Evolutionary conservation across 2,888 invertebrate species (phyloP).

Genomic region (Drosophila percnosoma): DNA sequence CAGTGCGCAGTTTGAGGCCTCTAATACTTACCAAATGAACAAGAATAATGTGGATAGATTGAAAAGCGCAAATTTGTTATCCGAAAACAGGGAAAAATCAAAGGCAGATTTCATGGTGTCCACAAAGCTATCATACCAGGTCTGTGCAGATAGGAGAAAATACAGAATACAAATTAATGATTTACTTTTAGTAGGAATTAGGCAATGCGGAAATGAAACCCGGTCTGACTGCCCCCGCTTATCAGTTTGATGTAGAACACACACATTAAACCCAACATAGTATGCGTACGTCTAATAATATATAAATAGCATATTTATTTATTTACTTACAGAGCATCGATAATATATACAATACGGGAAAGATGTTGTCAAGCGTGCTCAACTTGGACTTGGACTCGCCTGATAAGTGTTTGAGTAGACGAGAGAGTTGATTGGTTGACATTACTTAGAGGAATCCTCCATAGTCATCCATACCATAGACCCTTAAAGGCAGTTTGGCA

Average conservation of each 20-base stretch:
- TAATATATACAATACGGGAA: constrained; percentile 39
- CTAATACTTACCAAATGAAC: constrained; percentile 94
- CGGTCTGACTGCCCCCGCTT: constrained; percentile 42
- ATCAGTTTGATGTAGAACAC: constrained; percentile 37
- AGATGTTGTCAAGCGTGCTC: constrained; percentile 45
- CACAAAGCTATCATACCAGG: constrained; percentile 89
- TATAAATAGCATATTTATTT: constrained; percentile 5
- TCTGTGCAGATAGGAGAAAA: constrained; percentile 85
- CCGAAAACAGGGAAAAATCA: constrained; percentile 92
- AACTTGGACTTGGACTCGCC: constrained; percentile 51
- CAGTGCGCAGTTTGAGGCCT: constrained; percentile 45
- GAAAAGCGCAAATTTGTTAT: constrained; percentile 91
- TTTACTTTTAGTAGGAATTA: constrained; percentile 14
- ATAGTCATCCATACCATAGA: neutral
- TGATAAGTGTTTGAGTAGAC: constrained; percentile 35
- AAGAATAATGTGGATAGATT: constrained; percentile 94
- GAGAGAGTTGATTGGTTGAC: constrained; percentile 27
- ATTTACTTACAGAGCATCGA: constrained; percentile 31
- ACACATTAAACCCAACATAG: constrained; percentile 4
- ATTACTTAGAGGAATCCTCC: neutral
- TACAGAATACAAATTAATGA: constrained; percentile 7
- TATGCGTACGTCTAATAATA: constrained; percentile 2
- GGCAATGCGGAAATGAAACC: constrained; percentile 49
- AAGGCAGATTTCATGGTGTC: constrained; percentile 90
- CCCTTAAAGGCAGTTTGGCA: too few species aligned